These are phyloP conservation scores for Ophioderma brevispina DNA, from an alignment of 35 echinoderm and acorn worm species.

Conservation along the genomic window DNA sequence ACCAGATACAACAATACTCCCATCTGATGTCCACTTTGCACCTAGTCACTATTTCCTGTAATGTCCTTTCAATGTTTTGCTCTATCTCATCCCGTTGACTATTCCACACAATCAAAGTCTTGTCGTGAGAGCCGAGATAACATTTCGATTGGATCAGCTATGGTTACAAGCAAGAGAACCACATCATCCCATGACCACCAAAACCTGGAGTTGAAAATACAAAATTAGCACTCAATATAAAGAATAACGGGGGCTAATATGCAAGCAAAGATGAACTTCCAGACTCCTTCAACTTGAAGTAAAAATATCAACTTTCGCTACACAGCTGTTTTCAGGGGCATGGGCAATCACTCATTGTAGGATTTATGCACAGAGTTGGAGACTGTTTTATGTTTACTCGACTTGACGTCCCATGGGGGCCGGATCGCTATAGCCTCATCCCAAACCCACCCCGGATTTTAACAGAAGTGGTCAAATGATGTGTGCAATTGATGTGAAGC, in stretches of 20 bases:
- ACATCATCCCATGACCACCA: constrained; percentile 94
- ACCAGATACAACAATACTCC: constrained; percentile 87
- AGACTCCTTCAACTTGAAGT: background rate
- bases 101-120: constrained; percentile 91
- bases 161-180: constrained; percentile 78
- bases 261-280: background rate
- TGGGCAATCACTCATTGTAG: too few species aligned
- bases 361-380: too few species aligned
- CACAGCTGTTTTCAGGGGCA: too few species aligned
- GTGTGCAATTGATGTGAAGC: too few species aligned
- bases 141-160: constrained; percentile 92
- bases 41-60: constrained; percentile 73
- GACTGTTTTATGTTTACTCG: too few species aligned
- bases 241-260: too few species aligned
- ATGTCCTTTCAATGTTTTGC: constrained; percentile 89
- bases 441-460: too few species aligned
- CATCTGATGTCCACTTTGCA: constrained; percentile 91
- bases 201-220: constrained; percentile 57
- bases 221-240: too few species aligned
- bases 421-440: too few species aligned
- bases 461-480: too few species aligned
- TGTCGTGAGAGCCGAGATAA: constrained; percentile 91
- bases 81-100: constrained; percentile 92
- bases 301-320: background rate
- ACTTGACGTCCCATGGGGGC: too few species aligned